Percentiles rank a stretch among this genome's conserved stretches.
These are phyloP conservation scores for Erannis defoliaria DNA, from an alignment of 2,888 invertebrate genomes.

Conservation along the genomic window DNA sequence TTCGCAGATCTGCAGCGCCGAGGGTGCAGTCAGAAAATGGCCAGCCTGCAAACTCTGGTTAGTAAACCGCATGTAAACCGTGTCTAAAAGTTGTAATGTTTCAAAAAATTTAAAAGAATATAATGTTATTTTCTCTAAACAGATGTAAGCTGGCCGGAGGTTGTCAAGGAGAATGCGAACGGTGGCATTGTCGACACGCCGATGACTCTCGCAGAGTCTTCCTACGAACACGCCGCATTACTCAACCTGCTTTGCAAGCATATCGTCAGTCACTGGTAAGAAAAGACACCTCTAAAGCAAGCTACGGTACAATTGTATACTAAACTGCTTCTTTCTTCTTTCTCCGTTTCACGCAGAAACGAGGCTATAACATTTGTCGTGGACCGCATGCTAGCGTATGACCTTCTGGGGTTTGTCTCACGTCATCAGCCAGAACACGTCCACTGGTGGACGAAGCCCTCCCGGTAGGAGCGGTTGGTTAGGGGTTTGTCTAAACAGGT, in stretches of 20 bases:
- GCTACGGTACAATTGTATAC: too few relatives aligned
- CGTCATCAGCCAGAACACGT: too few relatives aligned
- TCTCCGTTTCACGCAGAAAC: too few relatives aligned
- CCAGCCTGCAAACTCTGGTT: conserved; percentile 74
- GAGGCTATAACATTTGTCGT: too few relatives aligned
- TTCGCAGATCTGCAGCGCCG: conserved; percentile 69
- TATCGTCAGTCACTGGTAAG: conserved; percentile 70
- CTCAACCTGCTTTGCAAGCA: conserved; percentile 78
- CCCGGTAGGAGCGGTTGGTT: too few relatives aligned
- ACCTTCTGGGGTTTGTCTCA: too few relatives aligned
- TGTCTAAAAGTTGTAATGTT: neutral
- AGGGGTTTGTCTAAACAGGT: too few relatives aligned
- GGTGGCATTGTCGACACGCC: conserved; percentile 47
- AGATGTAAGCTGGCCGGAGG: conserved; percentile 80
- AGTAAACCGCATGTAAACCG: conserved; percentile 1
- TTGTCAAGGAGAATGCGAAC: conserved; percentile 67
- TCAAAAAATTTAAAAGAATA: too few relatives aligned
- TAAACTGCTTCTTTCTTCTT: too few relatives aligned
- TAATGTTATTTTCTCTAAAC: conserved; percentile 41
- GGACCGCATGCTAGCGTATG: too few relatives aligned
- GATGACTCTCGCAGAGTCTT: conserved; percentile 57
- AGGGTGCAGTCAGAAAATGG: conserved; percentile 70
- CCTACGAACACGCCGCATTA: conserved; percentile 74
- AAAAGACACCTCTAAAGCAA: neutral
- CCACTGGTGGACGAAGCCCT: too few relatives aligned